Evolutionary conservation across 2,797 vertebrate species (phyloP), one percentile per base, ranked within the genome.

Genomic region (Chiroxiphia lanceolata): DNA sequence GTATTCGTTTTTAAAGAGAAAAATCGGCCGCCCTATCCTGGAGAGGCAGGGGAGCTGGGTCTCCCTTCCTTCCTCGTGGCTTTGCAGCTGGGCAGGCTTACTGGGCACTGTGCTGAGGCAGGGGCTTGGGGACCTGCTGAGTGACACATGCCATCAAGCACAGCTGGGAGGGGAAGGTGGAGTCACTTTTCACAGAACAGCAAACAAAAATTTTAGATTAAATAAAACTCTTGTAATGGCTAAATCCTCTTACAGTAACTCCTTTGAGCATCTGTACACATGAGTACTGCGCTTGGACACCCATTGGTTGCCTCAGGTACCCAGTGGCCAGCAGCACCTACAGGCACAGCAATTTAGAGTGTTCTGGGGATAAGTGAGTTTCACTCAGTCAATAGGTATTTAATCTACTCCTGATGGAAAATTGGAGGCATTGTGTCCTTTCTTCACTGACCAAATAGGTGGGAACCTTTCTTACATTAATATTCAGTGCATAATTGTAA

Each of bases 221-320:
- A 85, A 47, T 51, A 17, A 34, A 69, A 47, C 13, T 60, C 90
- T 5, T 51, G 6, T 48, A 74, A n/a, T 59, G 40, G 11, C 60
- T 83, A 4, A 29, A 81, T 45, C 29, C 20, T 13, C 54, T 70
- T 50, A 7, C 22, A 21, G 40, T 74, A 50, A 27, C 36, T n/a
- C 36, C 23, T 68, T 31, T 70, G 26, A 34, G n/a, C 34, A 6
- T 44, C 15, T 0, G 0, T 21, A 33, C 6, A 1, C 16, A 19
- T 44, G 56, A 27, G 17, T 51, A 10, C 23, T 42, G 44, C 16
- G 3, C n/a, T 83, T 69, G 29, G 33, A 42, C 33, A 16, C 31
- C 34, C 34, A 5, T 6, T 2, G 1, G 13, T 68, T 38, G 8
- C 34, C 61, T 65, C 16, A 3, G 5, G 64, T 15, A 67, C 16